Conservation (phyloP, 2,888 invertebrate genomes). For the Lamproptera curius region DNA sequence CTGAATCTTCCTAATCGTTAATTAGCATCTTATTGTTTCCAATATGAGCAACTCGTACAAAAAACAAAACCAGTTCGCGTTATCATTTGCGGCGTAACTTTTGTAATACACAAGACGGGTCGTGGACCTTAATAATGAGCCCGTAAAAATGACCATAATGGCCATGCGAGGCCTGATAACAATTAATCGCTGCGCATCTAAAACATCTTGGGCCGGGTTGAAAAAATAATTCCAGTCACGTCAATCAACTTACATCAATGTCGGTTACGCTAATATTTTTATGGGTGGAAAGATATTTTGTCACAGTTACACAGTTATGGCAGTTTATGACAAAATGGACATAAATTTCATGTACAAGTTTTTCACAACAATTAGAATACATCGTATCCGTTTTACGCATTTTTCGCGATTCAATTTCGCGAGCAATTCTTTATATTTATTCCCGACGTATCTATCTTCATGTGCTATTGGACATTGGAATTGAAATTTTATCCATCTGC, state of each 20-base stretch:
- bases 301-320: conserved; percentile 6
- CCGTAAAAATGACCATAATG: conserved; percentile 16
- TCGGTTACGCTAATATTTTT: conserved; percentile 1
- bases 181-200: conserved; percentile 18
- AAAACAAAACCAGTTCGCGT: not conserved
- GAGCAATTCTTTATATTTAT: too few species aligned
- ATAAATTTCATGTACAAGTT: too few species aligned
- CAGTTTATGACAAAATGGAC: too few species aligned
- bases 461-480: too few species aligned
- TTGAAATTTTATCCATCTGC: too few species aligned
- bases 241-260: conserved; percentile 8
- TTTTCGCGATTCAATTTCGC: too few species aligned
- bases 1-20: too few species aligned
- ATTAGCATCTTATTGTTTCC: too few species aligned
- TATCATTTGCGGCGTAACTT: not conserved
- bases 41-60: too few species aligned
- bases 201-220: conserved; percentile 7
- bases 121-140: conserved; percentile 3
- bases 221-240: conserved; percentile 18
- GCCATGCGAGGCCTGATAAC: conserved; percentile 13
- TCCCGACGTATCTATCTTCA: too few species aligned
- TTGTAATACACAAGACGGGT: not conserved
- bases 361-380: too few species aligned
- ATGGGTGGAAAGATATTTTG: conserved; percentile 9
- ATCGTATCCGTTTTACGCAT: too few species aligned